Evolutionary conservation across 2,797 vertebrate species (phyloP).

Genomic region (Sebastolobus altivelis): DNA sequence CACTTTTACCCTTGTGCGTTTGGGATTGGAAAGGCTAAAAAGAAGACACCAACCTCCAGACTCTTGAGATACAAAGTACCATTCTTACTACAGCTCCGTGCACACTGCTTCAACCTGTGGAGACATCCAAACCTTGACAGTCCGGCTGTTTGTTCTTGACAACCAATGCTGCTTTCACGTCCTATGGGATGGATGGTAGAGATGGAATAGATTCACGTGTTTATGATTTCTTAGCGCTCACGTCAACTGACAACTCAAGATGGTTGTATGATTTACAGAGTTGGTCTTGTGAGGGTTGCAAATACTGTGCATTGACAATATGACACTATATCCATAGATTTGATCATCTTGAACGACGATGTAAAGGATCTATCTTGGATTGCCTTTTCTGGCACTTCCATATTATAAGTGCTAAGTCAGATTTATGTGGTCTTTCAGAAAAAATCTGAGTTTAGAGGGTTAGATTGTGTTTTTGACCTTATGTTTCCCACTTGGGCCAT

Average conservation of each 20-base stretch:
- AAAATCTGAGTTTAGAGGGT: not conserved
- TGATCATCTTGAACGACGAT: not conserved
- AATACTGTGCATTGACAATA: not conserved
- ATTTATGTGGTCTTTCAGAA: not conserved
- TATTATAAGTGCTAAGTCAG: not conserved
- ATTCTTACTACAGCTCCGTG: not conserved
- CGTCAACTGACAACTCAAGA: not conserved
- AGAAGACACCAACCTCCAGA: not conserved
- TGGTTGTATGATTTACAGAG: not conserved
- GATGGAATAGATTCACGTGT: not conserved
- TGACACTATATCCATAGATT: not conserved
- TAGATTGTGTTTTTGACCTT: not conserved
- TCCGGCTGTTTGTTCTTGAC: too few species aligned
- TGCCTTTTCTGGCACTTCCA: not conserved
- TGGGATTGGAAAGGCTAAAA: not conserved
- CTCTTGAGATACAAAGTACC: not conserved
- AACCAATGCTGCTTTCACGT: not conserved
- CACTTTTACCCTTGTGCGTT: not conserved
- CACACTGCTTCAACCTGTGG: not conserved
- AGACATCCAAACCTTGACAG: not conserved
- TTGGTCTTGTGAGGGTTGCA: not conserved
- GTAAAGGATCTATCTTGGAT: not conserved
- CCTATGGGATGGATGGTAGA: not conserved
- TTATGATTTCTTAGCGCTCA: not conserved
- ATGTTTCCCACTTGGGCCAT: not conserved